Conservation (phyloP, 1,140 invertebrate genomes). For the Triops longicaudatus region DNA sequence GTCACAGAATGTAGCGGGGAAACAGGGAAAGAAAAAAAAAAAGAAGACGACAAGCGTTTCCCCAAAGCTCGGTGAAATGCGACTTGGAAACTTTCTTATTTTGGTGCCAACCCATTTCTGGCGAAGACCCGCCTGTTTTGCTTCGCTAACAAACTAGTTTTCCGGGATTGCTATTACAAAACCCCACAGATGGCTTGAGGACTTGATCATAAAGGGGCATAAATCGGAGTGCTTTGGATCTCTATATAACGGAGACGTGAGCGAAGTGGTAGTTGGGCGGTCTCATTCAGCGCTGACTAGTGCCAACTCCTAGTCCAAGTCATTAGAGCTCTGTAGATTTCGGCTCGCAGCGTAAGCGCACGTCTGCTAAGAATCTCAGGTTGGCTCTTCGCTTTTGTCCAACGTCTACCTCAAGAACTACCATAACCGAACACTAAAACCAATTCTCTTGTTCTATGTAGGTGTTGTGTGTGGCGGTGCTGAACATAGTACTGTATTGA, state of each 20-base stretch:
- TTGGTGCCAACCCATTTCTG: not conserved
- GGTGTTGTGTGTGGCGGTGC: not conserved
- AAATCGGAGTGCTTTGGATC: not conserved
- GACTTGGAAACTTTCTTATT: not conserved
- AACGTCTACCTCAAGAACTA: not conserved
- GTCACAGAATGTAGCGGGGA: not conserved
- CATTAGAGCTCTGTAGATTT: not conserved
- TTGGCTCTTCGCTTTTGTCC: not conserved
- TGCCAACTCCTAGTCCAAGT: not conserved
- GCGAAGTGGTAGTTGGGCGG: not conserved
- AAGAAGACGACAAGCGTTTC: not conserved
- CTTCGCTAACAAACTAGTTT: conserved; percentile 1
- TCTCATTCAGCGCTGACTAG: not conserved
- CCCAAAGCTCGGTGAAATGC: not conserved
- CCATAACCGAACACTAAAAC: not conserved
- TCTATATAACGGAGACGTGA: conserved; percentile 4
- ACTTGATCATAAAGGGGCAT: not conserved
- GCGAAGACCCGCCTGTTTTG: not conserved
- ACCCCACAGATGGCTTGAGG: not conserved
- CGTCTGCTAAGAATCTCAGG: not conserved
- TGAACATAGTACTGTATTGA: not conserved
- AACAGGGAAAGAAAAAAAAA: not conserved
- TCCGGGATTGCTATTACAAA: conserved; percentile 9
- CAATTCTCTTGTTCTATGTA: not conserved
- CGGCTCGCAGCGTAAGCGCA: not conserved